A percentile compares a stretch with the other conserved stretches of the same genome.
Evolutionary conservation across 2,113 vertebrate species (phyloP).

Genomic region (Centrocercus urophasianus): DNA sequence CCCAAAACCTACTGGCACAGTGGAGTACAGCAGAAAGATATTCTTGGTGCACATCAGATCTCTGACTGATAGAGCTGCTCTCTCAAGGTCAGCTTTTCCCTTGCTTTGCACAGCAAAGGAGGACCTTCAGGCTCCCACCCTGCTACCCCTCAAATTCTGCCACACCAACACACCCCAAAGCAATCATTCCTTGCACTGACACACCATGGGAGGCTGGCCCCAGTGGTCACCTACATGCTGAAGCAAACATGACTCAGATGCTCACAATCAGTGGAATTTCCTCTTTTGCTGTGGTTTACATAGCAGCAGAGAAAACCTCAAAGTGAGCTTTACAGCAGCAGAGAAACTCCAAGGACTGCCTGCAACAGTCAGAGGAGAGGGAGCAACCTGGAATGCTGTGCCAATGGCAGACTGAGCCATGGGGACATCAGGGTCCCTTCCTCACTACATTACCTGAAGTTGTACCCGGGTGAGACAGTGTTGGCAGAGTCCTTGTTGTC

Average conservation of each 20-base stretch:
- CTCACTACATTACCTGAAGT: slow-evolving; percentile 82
- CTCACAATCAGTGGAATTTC: background rate
- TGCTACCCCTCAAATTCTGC: background rate
- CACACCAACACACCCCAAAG: background rate
- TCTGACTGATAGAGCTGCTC: background rate
- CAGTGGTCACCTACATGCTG: background rate
- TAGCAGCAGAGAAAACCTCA: background rate
- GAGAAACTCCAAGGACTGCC: accelerated
- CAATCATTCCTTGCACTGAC: background rate
- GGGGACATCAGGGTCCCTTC: background rate
- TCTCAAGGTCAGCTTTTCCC: background rate
- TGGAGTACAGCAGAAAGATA: background rate
- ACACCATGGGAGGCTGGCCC: accelerated
- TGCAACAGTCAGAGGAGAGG: background rate
- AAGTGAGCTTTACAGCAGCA: background rate
- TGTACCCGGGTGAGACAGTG: slow-evolving; percentile 87
- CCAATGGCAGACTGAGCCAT: background rate
- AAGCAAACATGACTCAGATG: background rate
- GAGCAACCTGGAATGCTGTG: background rate
- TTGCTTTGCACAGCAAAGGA: background rate
- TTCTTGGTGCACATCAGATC: background rate
- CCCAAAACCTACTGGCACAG: background rate
- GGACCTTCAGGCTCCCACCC: background rate
- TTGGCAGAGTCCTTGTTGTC: slow-evolving; percentile 81
- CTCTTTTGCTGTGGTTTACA: background rate